phyloP scores from a whole-genome alignment of 2,888 invertebrate genomes.

The Campoletis raptor region DNA sequence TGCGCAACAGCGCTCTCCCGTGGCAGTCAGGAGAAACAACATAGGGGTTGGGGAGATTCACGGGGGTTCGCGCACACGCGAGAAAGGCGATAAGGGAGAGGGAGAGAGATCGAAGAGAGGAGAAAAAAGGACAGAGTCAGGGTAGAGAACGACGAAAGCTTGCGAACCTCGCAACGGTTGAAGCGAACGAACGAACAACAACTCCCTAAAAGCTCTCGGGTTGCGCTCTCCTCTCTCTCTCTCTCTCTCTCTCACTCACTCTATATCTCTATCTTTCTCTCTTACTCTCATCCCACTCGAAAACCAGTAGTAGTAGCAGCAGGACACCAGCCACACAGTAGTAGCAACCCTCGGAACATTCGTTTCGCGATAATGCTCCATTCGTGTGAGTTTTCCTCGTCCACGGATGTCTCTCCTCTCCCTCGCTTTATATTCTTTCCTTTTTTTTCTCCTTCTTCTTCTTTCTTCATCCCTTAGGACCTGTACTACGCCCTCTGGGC shows the following conservation, averaged over 20 bases:
- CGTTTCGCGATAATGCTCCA: slow-evolving; percentile 38
- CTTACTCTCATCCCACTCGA: slow-evolving; percentile 38
- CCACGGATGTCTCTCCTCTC: slow-evolving; percentile 10
- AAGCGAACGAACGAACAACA: slow-evolving; percentile 64
- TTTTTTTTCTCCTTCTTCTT: slow-evolving; percentile 7
- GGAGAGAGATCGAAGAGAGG: not conserved
- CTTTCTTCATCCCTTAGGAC: slow-evolving; percentile 18
- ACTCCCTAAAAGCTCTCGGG: slow-evolving; percentile 65
- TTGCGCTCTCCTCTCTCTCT: slow-evolving; percentile 8
- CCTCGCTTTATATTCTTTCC: not conserved
- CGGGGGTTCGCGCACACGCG: slow-evolving; percentile 67
- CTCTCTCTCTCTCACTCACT: slow-evolving; percentile 27
- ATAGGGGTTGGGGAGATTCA: slow-evolving; percentile 57
- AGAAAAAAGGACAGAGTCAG: not conserved
- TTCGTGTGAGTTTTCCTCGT: slow-evolving; percentile 21
- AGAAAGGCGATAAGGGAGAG: slow-evolving; percentile 13
- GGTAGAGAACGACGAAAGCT: slow-evolving; percentile 37
- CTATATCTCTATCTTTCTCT: slow-evolving; percentile 29
- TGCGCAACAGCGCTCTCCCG: slow-evolving; percentile 81
- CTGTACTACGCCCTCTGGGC: slow-evolving; percentile 34
- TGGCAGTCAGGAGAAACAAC: slow-evolving; percentile 78
- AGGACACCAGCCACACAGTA: slow-evolving; percentile 31
- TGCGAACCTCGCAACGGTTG: slow-evolving; percentile 49
- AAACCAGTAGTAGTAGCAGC: slow-evolving; percentile 36
- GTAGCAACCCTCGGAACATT: slow-evolving; percentile 42